These are phyloP conservation scores for Spizaetus ornatus DNA, from an alignment of 2,113 vertebrate species.

Conservation along the genomic window DNA sequence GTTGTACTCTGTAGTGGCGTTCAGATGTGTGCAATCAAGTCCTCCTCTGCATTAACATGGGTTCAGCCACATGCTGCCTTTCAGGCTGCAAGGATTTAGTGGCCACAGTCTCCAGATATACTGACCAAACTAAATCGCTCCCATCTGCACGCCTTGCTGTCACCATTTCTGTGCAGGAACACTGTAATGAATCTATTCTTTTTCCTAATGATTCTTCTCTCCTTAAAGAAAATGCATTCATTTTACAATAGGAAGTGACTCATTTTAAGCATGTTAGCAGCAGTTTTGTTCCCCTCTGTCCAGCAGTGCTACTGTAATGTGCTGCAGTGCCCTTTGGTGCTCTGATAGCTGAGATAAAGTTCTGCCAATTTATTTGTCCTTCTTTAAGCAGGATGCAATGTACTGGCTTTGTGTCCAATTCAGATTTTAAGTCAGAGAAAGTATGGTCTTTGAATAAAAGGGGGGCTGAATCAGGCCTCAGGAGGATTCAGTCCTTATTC, in stretches of 20 bases:
- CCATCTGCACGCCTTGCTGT: neutral
- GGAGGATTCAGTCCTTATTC: neutral
- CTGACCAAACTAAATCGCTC: neutral
- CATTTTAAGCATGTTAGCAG: neutral
- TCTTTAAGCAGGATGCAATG: slow-evolving; percentile 2
- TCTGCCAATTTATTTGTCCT: slow-evolving; percentile 18
- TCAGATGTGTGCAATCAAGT: neutral
- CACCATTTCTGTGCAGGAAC: neutral
- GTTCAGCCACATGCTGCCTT: neutral
- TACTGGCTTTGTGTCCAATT: neutral
- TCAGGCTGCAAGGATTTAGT: neutral
- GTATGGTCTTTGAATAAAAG: neutral
- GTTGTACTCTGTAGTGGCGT: neutral
- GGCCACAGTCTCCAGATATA: neutral
- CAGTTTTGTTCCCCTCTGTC: neutral
- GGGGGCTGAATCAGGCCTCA: neutral
- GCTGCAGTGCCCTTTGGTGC: neutral
- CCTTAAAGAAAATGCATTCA: slow-evolving; percentile 2
- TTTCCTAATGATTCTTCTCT: neutral
- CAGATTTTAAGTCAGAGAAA: slow-evolving; percentile 23
- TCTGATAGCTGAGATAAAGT: neutral
- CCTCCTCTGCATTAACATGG: neutral
- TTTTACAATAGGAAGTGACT: slow-evolving; percentile 11
- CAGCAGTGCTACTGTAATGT: neutral
- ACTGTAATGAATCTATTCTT: neutral